These are phyloP conservation scores for Erythrocercus mccallii DNA, from an alignment of 2,113 vertebrate species.

Conservation along the genomic window DNA sequence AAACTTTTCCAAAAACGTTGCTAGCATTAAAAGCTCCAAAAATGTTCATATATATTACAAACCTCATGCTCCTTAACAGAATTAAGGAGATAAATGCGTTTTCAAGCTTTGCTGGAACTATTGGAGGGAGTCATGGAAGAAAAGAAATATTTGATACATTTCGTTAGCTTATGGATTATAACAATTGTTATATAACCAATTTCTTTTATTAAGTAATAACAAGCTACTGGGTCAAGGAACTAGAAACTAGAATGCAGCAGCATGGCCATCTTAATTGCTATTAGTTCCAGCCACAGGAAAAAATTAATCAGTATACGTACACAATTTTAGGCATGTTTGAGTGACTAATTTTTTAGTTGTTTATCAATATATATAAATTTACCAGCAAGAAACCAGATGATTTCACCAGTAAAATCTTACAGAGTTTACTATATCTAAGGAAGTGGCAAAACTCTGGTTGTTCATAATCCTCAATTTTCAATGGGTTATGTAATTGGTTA, in stretches of 20 bases:
- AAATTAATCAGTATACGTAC: not conserved
- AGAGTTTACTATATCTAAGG: not conserved
- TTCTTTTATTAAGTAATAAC: not conserved
- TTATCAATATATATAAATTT: not conserved
- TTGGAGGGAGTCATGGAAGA: not conserved
- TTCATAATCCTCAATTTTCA: not conserved
- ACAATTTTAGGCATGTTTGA: not conserved
- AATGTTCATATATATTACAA: not conserved
- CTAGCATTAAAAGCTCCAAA: not conserved
- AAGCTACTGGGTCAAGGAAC: not conserved
- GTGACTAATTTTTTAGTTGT: not conserved
- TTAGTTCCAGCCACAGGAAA: not conserved
- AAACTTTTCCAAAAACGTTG: not conserved
- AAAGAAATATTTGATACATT: not conserved
- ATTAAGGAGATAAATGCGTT: not conserved
- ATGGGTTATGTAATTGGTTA: not conserved
- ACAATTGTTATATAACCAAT: not conserved
- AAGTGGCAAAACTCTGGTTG: not conserved
- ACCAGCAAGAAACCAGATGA: not conserved
- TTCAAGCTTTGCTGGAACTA: not conserved
- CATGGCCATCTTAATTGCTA: not conserved
- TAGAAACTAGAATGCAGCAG: not conserved
- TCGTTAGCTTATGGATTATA: not conserved
- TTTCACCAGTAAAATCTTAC: not conserved
- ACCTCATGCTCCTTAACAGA: not conserved